Conservation (phyloP, 2,888 invertebrate genomes). For the Odontomyia ornata region DNA sequence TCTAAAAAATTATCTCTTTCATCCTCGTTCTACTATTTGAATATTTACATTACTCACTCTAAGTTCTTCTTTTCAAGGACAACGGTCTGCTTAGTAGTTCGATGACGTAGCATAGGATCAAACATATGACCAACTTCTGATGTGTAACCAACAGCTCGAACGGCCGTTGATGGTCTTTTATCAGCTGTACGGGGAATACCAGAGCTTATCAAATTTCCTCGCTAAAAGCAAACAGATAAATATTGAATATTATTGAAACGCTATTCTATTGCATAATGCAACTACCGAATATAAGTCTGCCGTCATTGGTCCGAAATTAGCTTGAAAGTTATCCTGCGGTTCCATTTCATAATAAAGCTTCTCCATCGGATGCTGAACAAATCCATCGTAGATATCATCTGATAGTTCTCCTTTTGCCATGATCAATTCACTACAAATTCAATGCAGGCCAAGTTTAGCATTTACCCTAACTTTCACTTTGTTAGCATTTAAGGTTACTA, state of each 20-base stretch:
- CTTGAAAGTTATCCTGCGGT: constrained; percentile 28
- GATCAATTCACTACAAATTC: background rate
- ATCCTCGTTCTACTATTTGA: too few relatives aligned
- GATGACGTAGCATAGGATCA: constrained; percentile 79
- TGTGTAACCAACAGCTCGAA: constrained; percentile 95
- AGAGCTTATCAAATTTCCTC: constrained; percentile 20
- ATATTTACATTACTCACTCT: constrained; percentile 45
- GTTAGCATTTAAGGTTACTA: too few relatives aligned
- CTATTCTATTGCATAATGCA: too few relatives aligned
- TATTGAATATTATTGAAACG: too few relatives aligned
- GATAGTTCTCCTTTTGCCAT: constrained; percentile 29
- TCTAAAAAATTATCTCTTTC: too few relatives aligned
- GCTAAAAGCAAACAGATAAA: background rate
- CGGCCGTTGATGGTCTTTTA: constrained; percentile 92
- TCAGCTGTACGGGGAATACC: constrained; percentile 52
- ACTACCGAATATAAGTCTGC: constrained; percentile 41
- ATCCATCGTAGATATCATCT: constrained; percentile 44
- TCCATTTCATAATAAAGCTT: constrained; percentile 44
- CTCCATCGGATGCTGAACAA: constrained; percentile 41
- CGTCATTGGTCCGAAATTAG: constrained; percentile 32
- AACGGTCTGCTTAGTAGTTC: constrained; percentile 66
- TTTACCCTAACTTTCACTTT: too few relatives aligned
- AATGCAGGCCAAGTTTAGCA: too few relatives aligned
- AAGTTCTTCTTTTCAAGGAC: constrained; percentile 71
- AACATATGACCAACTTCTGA: constrained; percentile 74